A percentile compares a stretch with the other conserved stretches of the same genome.
These are phyloP conservation scores for Dolichotis patagonum DNA, from an alignment of 2,113 vertebrate genomes.

Conservation along the genomic window DNA sequence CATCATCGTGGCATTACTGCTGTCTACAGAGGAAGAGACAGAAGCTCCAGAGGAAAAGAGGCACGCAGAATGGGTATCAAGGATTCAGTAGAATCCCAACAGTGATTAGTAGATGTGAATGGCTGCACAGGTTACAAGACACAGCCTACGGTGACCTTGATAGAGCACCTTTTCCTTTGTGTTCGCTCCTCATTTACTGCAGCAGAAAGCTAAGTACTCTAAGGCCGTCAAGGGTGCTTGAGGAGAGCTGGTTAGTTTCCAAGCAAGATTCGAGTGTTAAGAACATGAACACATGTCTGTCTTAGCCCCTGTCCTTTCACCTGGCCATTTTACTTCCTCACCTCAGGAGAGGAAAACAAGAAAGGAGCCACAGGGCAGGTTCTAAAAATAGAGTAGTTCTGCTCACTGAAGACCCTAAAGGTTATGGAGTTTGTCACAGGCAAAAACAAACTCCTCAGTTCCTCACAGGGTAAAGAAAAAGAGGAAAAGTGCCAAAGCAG, in stretches of 20 bases:
- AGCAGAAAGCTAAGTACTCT: not conserved
- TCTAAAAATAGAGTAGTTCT: not conserved
- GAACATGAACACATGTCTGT: accelerated
- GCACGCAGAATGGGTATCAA: not conserved
- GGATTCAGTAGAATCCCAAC: not conserved
- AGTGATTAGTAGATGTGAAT: not conserved
- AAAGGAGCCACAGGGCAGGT: not conserved
- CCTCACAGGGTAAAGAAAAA: not conserved
- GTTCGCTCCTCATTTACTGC: accelerated
- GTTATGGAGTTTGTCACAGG: constrained; percentile 21
- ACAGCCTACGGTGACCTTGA: accelerated
- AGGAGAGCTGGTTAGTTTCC: not conserved
- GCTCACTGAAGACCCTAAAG: not conserved
- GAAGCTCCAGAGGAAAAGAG: not conserved
- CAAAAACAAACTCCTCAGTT: constrained; percentile 33
- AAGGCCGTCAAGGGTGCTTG: not conserved
- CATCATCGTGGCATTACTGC: not conserved
- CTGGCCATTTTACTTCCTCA: not conserved
- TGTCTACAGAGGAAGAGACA: not conserved
- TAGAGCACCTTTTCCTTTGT: accelerated
- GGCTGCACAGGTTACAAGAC: not conserved
- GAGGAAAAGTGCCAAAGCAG: not conserved
- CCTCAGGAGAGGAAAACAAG: not conserved
- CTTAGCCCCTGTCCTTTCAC: not conserved
- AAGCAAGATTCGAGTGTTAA: not conserved